Conservation (phyloP, 2,113 vertebrate species). For the Ibidorhyncha struthersii region DNA sequence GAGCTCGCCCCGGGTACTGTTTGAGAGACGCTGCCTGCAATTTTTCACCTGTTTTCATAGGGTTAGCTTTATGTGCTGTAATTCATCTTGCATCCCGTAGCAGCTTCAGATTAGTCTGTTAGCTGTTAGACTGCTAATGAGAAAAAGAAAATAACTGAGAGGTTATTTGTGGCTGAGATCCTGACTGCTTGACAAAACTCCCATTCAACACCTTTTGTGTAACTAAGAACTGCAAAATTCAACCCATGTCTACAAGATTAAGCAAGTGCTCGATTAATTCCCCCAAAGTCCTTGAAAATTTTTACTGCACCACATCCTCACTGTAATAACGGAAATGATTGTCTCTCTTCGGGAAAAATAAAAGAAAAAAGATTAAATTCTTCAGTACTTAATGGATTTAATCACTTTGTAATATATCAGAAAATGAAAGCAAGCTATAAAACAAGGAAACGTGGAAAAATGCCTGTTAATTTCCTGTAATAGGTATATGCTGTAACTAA, state of each 20-base stretch:
- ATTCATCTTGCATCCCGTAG: not conserved
- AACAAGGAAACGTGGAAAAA: not conserved
- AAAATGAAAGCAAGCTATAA: not conserved
- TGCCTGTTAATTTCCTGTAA: not conserved
- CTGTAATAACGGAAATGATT: not conserved
- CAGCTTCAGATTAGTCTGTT: constrained; percentile 37
- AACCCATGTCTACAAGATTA: not conserved
- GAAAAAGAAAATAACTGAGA: constrained; percentile 48
- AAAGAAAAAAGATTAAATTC: not conserved
- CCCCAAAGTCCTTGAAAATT: not conserved
- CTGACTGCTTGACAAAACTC: constrained; percentile 55
- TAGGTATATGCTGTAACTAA: not conserved
- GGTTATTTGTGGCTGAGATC: constrained; percentile 43
- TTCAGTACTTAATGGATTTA: not conserved
- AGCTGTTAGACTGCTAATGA: constrained; percentile 32
- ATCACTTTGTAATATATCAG: not conserved
- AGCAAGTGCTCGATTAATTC: not conserved
- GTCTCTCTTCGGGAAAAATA: not conserved
- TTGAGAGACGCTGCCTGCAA: not conserved
- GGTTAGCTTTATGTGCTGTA: not conserved
- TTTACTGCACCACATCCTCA: not conserved
- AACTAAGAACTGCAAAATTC: constrained; percentile 38
- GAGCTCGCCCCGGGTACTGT: fast-evolving
- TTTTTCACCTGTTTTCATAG: constrained; percentile 7
- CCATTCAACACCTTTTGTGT: constrained; percentile 43